Conservation (phyloP, 2,888 invertebrate genomes). For the Eretmocerus hayati region DNA sequence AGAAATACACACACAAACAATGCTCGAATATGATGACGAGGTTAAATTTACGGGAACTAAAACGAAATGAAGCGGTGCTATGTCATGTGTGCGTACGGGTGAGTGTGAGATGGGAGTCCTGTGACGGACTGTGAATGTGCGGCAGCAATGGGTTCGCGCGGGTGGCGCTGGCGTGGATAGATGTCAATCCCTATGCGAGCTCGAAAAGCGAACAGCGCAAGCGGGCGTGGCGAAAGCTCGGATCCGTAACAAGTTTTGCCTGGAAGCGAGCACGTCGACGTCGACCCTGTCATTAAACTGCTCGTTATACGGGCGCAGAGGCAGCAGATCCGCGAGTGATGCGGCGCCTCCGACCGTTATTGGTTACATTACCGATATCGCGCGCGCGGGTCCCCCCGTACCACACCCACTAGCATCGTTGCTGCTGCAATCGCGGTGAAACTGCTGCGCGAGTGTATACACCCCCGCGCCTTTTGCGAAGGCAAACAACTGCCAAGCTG, state of each 20-base stretch:
- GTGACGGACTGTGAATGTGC: no score
- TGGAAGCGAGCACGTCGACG: conserved; percentile 32
- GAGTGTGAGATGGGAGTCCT: no score
- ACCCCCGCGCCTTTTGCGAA: conserved; percentile 33
- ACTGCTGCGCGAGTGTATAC: no score
- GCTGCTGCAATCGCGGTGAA: conserved; percentile 44
- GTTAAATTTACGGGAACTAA: no score
- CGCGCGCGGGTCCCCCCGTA: conserved; percentile 46
- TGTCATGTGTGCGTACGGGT: no score
- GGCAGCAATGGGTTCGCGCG: no score
- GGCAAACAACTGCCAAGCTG: conserved; percentile 32
- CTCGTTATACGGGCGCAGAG: conserved; percentile 34
- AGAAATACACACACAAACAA: no score
- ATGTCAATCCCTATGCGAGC: neutral
- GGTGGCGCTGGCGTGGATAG: no score
- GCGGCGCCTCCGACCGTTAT: conserved; percentile 30
- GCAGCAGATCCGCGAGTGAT: neutral
- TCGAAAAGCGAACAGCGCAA: neutral
- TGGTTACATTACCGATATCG: conserved; percentile 47
- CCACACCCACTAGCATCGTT: conserved; percentile 33
- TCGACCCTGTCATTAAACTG: conserved; percentile 46
- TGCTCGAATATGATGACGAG: no score
- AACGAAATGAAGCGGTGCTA: no score
- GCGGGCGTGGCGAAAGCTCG: conserved; percentile 10
- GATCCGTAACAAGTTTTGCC: conserved; percentile 25